Evolutionary conservation across 2,113 vertebrate genomes (phyloP).

Genomic region (Physeter macrocephalus): DNA sequence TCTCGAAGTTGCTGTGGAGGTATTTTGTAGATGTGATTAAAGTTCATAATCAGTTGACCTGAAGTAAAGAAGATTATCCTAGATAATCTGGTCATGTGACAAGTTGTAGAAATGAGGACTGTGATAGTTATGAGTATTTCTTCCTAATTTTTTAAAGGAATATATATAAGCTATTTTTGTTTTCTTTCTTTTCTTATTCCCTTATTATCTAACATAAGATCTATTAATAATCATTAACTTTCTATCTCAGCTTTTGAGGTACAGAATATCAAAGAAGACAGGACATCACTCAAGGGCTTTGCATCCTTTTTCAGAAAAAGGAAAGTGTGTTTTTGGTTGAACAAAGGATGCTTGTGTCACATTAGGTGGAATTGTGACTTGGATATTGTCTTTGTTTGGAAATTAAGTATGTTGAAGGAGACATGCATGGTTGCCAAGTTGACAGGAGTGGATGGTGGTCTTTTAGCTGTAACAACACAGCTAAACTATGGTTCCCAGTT

Average conservation of each 20-base stretch:
- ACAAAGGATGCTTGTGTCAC: not conserved
- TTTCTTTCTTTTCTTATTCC: not conserved
- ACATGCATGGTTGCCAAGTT: not conserved
- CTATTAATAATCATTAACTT: not conserved
- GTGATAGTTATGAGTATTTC: not conserved
- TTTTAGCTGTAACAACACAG: not conserved
- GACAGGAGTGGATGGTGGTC: not conserved
- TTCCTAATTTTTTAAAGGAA: not conserved
- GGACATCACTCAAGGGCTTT: not conserved
- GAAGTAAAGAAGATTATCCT: not conserved
- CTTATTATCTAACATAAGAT: not conserved
- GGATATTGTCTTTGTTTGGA: not conserved
- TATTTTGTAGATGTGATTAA: not conserved
- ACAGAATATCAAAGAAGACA: not conserved
- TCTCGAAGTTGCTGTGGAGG: not conserved
- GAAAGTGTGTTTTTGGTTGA: not conserved
- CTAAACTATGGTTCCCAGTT: not conserved
- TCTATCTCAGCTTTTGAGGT: not conserved
- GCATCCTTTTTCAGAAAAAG: not conserved
- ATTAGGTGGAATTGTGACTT: not conserved
- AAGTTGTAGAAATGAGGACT: not conserved
- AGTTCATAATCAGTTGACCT: not conserved
- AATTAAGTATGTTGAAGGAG: not conserved
- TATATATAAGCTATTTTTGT: not conserved
- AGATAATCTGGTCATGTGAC: not conserved